These are phyloP conservation scores for Scatophagus argus DNA, from an alignment of 2,113 vertebrate genomes.

Conservation along the genomic window DNA sequence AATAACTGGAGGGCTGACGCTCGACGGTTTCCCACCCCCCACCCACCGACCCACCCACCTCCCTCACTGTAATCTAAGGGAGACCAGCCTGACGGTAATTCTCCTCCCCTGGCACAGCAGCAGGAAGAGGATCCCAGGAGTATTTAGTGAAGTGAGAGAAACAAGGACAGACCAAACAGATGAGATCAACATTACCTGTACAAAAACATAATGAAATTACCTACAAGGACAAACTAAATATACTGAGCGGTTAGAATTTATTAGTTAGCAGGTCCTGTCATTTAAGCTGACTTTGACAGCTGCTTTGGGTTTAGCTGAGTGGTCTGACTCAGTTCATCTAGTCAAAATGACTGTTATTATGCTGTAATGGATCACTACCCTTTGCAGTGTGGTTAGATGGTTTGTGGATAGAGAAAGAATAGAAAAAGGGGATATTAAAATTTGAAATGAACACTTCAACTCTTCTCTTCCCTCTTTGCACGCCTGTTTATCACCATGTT, in stretches of 20 bases:
- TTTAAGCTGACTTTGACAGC: conserved; percentile 58
- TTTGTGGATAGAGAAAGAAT: conserved; percentile 60
- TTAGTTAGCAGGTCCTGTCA: conserved; percentile 42
- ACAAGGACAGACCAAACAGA: conserved; percentile 61
- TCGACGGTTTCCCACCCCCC: neutral
- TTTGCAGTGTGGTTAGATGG: conserved; percentile 25
- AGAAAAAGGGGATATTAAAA: conserved; percentile 54
- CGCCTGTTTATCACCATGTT: conserved; percentile 7
- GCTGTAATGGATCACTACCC: conserved; percentile 59
- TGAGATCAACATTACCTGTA: conserved; percentile 36
- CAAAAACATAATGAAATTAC: conserved; percentile 56
- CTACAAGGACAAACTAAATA: conserved; percentile 63
- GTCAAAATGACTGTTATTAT: conserved; percentile 53
- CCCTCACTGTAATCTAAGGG: conserved; percentile 27
- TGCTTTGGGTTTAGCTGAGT: conserved; percentile 54
- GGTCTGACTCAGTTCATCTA: conserved; percentile 47
- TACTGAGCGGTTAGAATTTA: conserved; percentile 34
- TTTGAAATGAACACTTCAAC: conserved; percentile 54
- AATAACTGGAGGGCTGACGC: conserved; percentile 30
- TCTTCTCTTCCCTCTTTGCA: conserved; percentile 16
- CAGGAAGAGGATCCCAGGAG: conserved; percentile 42
- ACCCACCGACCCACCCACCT: neutral
- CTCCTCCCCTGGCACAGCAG: conserved; percentile 32
- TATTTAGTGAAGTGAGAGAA: conserved; percentile 56
- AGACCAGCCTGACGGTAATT: conserved; percentile 47